Percentiles rank a stretch among this genome's conserved stretches.
Evolutionary conservation across 2,797 vertebrate genomes (phyloP).

Genomic region (Sebastes iracundus): DNA sequence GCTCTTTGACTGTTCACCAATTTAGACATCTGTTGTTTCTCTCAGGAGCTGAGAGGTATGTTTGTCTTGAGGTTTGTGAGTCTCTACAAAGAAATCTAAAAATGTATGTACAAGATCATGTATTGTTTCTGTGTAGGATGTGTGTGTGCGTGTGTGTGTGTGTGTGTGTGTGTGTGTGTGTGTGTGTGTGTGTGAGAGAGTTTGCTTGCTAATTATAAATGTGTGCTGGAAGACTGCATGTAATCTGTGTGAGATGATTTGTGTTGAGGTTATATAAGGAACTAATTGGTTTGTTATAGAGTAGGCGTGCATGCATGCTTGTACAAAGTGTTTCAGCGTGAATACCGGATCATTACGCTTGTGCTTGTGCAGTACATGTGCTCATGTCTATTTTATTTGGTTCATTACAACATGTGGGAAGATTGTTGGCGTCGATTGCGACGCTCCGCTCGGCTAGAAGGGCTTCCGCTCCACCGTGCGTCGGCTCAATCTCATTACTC

Average conservation of each 20-base stretch:
- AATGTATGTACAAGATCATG: not conserved
- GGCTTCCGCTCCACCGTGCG: constrained; percentile 18
- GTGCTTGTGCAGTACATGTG: constrained; percentile 15
- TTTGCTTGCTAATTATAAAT: constrained; percentile 15
- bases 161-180: not conserved
- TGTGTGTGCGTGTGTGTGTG: not conserved
- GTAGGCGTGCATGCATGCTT: constrained; percentile 24
- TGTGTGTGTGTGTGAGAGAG: not conserved
- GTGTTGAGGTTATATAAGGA: constrained; percentile 49
- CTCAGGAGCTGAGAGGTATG: not conserved
- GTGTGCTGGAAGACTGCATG: constrained; percentile 13
- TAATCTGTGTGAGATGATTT: constrained; percentile 34
- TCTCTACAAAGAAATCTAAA: not conserved
- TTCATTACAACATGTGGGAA: constrained; percentile 55
- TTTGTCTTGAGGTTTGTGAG: constrained; percentile 3
- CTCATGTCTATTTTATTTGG: constrained; percentile 39
- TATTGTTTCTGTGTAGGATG: not conserved
- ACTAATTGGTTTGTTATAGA: constrained; percentile 57
- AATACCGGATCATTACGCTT: constrained; percentile 40
- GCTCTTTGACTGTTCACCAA: not conserved
- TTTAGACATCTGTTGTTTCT: constrained; percentile 21
- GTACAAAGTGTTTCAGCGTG: constrained; percentile 44
- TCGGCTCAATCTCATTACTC: constrained; percentile 47
- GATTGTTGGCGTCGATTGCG: constrained; percentile 30
- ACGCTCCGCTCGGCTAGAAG: constrained; percentile 14